These are phyloP conservation scores for Adoxophyes honmai DNA, from an alignment of 1,140 invertebrate species.

Conservation along the genomic window DNA sequence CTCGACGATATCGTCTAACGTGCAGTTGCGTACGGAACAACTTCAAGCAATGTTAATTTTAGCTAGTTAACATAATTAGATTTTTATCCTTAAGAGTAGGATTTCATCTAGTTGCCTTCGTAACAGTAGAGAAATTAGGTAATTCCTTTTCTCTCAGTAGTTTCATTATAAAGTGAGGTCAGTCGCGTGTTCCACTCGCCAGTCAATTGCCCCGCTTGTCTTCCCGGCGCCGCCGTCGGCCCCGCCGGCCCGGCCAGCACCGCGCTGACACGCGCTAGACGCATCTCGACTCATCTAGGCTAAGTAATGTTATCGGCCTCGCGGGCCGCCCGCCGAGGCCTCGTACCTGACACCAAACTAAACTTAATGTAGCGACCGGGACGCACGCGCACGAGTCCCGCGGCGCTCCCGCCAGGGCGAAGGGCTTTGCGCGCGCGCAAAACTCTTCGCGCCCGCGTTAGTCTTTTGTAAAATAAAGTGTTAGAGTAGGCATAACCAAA, in stretches of 20 bases:
- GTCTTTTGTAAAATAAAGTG: constrained; percentile 46
- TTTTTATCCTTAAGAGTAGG: constrained; percentile 75
- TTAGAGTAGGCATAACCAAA: constrained; percentile 64
- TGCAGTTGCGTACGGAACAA: constrained; percentile 52
- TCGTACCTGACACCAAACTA: constrained; percentile 68
- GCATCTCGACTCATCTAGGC: constrained; percentile 53
- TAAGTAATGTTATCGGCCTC: constrained; percentile 52
- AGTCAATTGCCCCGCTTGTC: constrained; percentile 64
- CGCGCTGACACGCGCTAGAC: constrained; percentile 54
- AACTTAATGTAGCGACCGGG: constrained; percentile 46
- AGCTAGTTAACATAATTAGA: constrained; percentile 73
- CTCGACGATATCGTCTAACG: constrained; percentile 22
- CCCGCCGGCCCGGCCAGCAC: too few relatives aligned
- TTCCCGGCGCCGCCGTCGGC: too few relatives aligned
- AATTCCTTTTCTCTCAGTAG: constrained; percentile 72
- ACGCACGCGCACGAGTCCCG: too few relatives aligned
- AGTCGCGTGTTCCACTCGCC: constrained; percentile 50
- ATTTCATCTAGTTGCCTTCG: constrained; percentile 76
- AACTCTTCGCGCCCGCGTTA: constrained; percentile 20
- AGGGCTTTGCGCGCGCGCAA: constrained; percentile 13
- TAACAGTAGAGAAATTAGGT: constrained; percentile 72
- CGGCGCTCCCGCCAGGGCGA: neutral
- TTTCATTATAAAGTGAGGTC: constrained; percentile 61
- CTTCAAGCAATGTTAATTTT: constrained; percentile 75
- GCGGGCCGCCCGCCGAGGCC: constrained; percentile 33